Evolutionary conservation across 2,888 invertebrate species (phyloP), one percentile per base, ranked within the genome.

Genomic region (Phorcus lineatus): DNA sequence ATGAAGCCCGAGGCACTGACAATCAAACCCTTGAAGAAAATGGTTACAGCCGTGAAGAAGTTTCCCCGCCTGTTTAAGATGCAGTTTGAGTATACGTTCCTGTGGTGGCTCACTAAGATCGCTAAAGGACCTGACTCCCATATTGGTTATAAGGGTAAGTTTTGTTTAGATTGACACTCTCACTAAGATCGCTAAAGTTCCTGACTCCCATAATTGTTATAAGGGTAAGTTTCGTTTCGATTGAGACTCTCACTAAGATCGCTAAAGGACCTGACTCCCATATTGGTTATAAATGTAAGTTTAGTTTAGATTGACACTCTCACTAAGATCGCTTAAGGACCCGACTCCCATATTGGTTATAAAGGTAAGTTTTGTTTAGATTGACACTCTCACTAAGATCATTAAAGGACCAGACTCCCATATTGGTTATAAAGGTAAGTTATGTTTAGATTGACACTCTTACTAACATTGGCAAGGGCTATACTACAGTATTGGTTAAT

Each of bases 21-120:
- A 2, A 81, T 91, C 11, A 13, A 80, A 9, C 83, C 87, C 13
- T 81, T 82, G 22, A 79, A 78, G 6, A 81, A 74, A 24, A 83
- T 89, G 67, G 86, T 86, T 0, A 66, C 54, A 0, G 80, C 77
- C 24, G 80, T 89, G 7, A 80, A 47, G 13, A 53, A 80, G 0
- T 89, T 90, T 66, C 82, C 82, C 11, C 83, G 88, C 2, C 79
- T 80, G 13, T 83, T 89, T 74, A 88, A 88, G 77, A 80, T 87
- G 19, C 90, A 90, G 79, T 75, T 91, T 66, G 91, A 91, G 83
- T 91, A 91, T 82, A 81, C 89, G 13, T 78, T 90, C 1, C 78
- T 90, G 17, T 88, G 88, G 87, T 86, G 86, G 82, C 79, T 91
- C 66, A 85, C 86, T 2, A 88, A 89, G 82, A 86, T 87, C 67